phyloP scores from a whole-genome alignment of 2,888 invertebrate genomes.

The Odontocerum albicorne region DNA sequence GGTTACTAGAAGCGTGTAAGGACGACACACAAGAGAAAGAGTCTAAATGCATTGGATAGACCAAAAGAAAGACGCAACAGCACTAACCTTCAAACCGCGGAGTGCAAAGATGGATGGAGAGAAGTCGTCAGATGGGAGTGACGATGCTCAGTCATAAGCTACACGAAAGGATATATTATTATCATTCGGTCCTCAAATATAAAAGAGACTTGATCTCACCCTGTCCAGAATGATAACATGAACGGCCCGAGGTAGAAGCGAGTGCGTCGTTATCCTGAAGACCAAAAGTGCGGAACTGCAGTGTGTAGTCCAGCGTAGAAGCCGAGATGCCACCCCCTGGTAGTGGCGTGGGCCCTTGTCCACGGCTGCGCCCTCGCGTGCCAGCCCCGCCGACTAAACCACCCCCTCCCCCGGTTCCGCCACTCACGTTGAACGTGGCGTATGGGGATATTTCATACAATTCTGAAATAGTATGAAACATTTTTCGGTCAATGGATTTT shows the following conservation, averaged over 20 bases:
- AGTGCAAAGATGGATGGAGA: too few relatives aligned
- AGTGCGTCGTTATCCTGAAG: constrained; percentile 27
- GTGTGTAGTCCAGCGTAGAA: constrained; percentile 32
- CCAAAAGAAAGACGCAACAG: not conserved
- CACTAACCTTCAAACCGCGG: not conserved
- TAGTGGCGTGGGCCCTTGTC: not conserved
- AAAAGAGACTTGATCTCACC: constrained; percentile 12
- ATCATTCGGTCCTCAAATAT: not conserved
- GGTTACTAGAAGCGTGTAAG: too few relatives aligned
- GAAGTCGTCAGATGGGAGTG: too few relatives aligned
- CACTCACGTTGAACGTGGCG: constrained; percentile 30
- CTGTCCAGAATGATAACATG: constrained; percentile 21
- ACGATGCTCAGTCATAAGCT: too few relatives aligned
- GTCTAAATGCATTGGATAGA: not conserved
- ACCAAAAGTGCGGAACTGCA: constrained; percentile 33
- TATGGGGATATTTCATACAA: constrained; percentile 35
- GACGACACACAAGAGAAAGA: too few relatives aligned
- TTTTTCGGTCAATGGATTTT: too few relatives aligned
- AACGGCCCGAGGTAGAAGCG: constrained; percentile 17
- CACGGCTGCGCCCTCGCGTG: not conserved
- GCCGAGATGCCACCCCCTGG: constrained; percentile 22
- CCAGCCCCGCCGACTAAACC: not conserved
- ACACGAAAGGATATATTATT: too few relatives aligned
- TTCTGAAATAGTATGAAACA: constrained; percentile 30
- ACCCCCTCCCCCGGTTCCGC: not conserved